Evolutionary conservation across 2,113 vertebrate genomes (phyloP), one percentile per base, ranked within the genome.

Genomic region (Picathartes gymnocephalus): DNA sequence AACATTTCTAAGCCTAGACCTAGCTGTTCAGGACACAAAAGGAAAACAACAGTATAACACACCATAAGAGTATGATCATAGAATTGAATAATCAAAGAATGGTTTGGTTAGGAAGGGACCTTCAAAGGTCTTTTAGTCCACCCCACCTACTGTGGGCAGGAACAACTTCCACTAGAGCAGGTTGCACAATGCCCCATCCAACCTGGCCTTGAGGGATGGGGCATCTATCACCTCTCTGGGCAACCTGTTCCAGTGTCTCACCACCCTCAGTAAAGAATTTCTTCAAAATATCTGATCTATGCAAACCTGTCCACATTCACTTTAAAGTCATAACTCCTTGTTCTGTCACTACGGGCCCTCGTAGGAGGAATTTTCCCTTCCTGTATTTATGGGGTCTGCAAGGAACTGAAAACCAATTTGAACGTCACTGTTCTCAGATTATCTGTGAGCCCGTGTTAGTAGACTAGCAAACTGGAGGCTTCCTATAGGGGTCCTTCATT

Each of bases 281-380:
- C 10, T 62, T 57, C 13, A 4, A 68, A 39, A 14, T 10, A 54
- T 28, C 21, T 54, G 20, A 10, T 50, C 20, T 44, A n/a, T n/a
- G n/a, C n/a, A 23, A 78, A 48, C 15, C 11, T 48, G 11, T 12
- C 11, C 8, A 23, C 33, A 48, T 66, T 17, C 6, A 33, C 8
- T 68, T 66, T 76, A 35, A 86, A 81, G 25, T 17, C 8, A 13
- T 64, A 62, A 15, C 20, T 40, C 31, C 17, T 42, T 40, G 11
- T 45, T 33, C 45, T 62, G 17, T 42, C 1, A 0, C 39, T 12
- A 23, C 4, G 11, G 3, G 5, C 6, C 13, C n/a, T 44, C 47
- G 14, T 2, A 10, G 44, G 13, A 27, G 7, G 21, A 11, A 31
- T 57, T 79, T 86, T 76, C 39, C 12, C 24, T 77, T 35, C 44